phyloP scores from a whole-genome alignment of 2,888 invertebrate species.

The Rhagium mordax region DNA sequence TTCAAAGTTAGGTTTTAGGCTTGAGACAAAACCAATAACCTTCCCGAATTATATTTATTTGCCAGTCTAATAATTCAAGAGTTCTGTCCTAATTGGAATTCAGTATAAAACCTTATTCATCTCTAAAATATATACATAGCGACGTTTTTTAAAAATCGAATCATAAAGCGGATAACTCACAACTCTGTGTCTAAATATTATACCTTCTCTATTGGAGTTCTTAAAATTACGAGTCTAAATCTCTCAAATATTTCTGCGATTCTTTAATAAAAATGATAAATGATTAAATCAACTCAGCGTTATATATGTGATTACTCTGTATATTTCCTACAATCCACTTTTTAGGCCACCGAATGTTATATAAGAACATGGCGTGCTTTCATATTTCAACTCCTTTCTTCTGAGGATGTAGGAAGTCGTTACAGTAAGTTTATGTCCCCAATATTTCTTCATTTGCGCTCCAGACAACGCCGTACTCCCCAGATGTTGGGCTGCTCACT shows the following conservation, averaged over 20 bases:
- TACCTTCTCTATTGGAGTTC: neutral
- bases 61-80: too few relatives aligned
- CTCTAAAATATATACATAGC: too few relatives aligned
- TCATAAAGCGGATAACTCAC: too few relatives aligned
- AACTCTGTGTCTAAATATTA: neutral
- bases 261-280: conserved; percentile 7
- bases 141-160: too few relatives aligned
- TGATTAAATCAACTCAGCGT: neutral
- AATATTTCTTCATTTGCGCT: conserved; percentile 69
- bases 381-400: conserved; percentile 65
- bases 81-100: too few relatives aligned
- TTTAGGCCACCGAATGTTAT: conserved; percentile 46
- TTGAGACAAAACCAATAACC: too few relatives aligned
- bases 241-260: neutral
- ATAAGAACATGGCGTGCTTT: conserved; percentile 64
- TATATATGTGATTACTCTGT: conserved; percentile 14
- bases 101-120: too few relatives aligned
- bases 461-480: conserved; percentile 47
- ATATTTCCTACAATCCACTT: conserved; percentile 29
- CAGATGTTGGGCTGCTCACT: conserved; percentile 54
- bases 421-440: conserved; percentile 68
- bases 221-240: neutral
- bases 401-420: conserved; percentile 63
- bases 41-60: too few relatives aligned
- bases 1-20: too few relatives aligned